phyloP scores from a whole-genome alignment of 2,113 vertebrate species.

The Cheirogaleus medius region DNA sequence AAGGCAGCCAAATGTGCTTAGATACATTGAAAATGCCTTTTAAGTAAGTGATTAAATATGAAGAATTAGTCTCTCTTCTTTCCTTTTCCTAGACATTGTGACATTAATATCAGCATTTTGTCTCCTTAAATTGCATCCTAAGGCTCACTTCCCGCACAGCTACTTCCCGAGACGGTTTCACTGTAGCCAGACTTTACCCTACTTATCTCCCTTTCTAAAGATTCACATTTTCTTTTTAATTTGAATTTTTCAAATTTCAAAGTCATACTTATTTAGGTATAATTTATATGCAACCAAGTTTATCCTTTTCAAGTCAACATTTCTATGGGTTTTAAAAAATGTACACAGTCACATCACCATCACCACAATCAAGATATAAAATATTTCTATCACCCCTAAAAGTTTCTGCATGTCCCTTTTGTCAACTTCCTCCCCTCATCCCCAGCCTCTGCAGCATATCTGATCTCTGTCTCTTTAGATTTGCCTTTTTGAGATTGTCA shows the following conservation, averaged over 20 bases:
- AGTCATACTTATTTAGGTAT: neutral
- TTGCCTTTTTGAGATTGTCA: neutral
- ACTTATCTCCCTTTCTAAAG: neutral
- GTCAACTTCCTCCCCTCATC: neutral
- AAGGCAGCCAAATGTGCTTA: conserved; percentile 36
- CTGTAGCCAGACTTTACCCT: neutral
- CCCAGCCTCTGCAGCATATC: neutral
- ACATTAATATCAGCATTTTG: neutral
- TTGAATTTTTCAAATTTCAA: neutral
- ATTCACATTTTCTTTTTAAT: neutral
- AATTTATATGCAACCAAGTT: neutral
- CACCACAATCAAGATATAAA: neutral
- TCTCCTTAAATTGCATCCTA: conserved; percentile 7
- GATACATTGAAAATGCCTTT: conserved; percentile 39
- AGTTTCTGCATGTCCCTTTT: neutral
- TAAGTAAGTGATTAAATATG: conserved; percentile 51
- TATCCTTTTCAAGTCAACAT: neutral
- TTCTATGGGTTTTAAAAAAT: neutral
- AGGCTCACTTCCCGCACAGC: neutral
- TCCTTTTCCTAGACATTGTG: conserved; percentile 38
- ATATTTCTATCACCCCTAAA: neutral
- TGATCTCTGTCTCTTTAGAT: neutral
- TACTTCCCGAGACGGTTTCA: neutral
- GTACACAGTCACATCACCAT: neutral
- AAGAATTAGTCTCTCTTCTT: conserved; percentile 52